Conservation (phyloP, 2,113 vertebrate genomes). For the Xiphophorus maculatus region DNA sequence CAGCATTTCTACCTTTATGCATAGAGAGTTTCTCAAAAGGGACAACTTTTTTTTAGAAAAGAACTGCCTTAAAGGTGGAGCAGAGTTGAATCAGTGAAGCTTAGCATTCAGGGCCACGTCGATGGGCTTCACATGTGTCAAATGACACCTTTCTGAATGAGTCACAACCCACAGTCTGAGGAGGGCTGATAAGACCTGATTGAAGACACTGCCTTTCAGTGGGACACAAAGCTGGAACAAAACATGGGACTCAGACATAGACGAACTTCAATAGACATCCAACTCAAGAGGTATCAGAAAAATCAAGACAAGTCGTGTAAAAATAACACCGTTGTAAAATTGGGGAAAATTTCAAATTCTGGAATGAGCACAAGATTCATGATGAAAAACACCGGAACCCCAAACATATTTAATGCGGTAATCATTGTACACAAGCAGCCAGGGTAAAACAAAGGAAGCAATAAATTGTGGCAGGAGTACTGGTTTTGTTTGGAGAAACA, state of each 20-base stretch:
- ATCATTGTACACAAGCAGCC: conserved; percentile 1
- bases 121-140: conserved; percentile 55
- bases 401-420: conserved; percentile 10
- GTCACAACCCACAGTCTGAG: conserved; percentile 61
- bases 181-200: conserved; percentile 68
- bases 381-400: neutral
- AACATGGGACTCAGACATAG: conserved; percentile 20
- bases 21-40: too few relatives aligned
- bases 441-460: conserved; percentile 27
- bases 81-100: conserved; percentile 37
- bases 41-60: neutral
- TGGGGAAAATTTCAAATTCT: neutral
- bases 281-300: neutral
- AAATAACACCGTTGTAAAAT: too few relatives aligned
- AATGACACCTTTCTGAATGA: conserved; percentile 47
- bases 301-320: neutral
- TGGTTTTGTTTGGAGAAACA: conserved; percentile 33
- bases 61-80: conserved; percentile 32
- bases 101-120: conserved; percentile 57
- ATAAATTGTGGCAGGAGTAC: conserved; percentile 39
- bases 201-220: conserved; percentile 44
- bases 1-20: too few relatives aligned
- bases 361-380: neutral
- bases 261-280: conserved; percentile 12
- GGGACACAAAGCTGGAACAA: conserved; percentile 40